Conservation (phyloP, 2,888 invertebrate species). For the Venustoraphidia nigricollis region DNA sequence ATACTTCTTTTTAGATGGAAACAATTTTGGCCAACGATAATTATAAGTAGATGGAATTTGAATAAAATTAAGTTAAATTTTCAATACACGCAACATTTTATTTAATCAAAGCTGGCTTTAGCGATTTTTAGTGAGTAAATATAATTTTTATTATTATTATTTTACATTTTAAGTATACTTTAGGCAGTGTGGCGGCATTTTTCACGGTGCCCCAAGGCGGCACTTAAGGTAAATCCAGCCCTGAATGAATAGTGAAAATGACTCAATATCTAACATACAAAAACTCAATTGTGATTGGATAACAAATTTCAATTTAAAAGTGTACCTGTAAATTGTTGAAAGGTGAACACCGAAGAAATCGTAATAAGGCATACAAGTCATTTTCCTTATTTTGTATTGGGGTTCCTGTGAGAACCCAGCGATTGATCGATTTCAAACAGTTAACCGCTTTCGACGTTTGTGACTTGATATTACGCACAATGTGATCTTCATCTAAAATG, state of each 20-base stretch:
- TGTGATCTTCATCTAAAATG: constrained; percentile 88
- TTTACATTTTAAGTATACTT: too few relatives aligned
- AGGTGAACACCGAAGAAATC: constrained; percentile 74
- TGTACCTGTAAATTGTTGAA: constrained; percentile 66
- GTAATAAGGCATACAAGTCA: constrained; percentile 63
- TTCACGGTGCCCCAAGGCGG: too few relatives aligned
- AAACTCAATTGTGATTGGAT: too few relatives aligned
- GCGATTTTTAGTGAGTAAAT: too few relatives aligned
- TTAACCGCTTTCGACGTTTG: constrained; percentile 57
- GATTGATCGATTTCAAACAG: constrained; percentile 38
- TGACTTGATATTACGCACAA: constrained; percentile 76
- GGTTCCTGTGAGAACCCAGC: constrained; percentile 87
- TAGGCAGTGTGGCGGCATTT: too few relatives aligned
- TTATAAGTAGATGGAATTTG: not conserved
- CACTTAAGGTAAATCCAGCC: too few relatives aligned
- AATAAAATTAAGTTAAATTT: too few relatives aligned
- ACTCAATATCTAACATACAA: too few relatives aligned
- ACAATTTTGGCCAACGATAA: not conserved
- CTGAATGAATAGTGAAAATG: too few relatives aligned
- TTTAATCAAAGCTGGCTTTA: too few relatives aligned
- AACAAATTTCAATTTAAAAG: constrained; percentile 5
- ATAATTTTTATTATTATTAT: too few relatives aligned
- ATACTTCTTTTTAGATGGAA: not conserved
- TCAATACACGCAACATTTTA: too few relatives aligned
- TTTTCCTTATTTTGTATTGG: constrained; percentile 89